Percentiles rank a stretch among this genome's conserved stretches.
phyloP scores from a whole-genome alignment of 2,797 vertebrate species.

The Anguilla marmorata region DNA sequence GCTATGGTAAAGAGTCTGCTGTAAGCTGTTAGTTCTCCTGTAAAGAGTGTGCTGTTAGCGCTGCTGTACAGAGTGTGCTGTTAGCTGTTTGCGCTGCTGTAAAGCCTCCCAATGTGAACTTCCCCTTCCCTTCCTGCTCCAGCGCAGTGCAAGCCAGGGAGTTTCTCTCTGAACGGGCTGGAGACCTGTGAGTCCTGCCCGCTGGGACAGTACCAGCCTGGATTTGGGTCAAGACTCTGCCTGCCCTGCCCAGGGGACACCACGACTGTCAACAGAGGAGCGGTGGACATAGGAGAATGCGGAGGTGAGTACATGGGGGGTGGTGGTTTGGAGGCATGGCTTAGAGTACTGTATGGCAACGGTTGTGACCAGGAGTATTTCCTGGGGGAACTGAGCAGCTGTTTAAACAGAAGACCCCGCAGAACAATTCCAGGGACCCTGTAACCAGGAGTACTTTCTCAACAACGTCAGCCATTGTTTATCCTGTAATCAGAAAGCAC shows the following conservation, averaged over 20 bases:
- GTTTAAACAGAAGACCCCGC: not conserved
- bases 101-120: not conserved
- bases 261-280: constrained; percentile 91
- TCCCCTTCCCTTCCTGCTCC: constrained; percentile 39
- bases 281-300: constrained; percentile 83
- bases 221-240: constrained; percentile 81
- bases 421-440: not conserved
- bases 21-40: not conserved
- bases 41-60: not conserved
- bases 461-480: not conserved
- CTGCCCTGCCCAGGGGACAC: constrained; percentile 81
- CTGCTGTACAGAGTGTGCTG: not conserved
- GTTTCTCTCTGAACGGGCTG: constrained; percentile 85
- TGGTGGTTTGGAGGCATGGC: not conserved
- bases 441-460: not conserved
- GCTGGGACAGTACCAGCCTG: constrained; percentile 85
- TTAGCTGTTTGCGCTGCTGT: not conserved
- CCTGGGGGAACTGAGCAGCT: not conserved
- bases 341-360: not conserved
- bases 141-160: constrained; percentile 95
- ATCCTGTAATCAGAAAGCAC: not conserved
- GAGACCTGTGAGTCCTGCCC: constrained; percentile 97
- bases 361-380: not conserved
- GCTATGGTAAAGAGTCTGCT: not conserved
- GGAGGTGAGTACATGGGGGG: constrained; percentile 76